These are phyloP conservation scores for Eustalomyia histrio DNA, from an alignment of 2,888 invertebrate genomes.

Conservation along the genomic window DNA sequence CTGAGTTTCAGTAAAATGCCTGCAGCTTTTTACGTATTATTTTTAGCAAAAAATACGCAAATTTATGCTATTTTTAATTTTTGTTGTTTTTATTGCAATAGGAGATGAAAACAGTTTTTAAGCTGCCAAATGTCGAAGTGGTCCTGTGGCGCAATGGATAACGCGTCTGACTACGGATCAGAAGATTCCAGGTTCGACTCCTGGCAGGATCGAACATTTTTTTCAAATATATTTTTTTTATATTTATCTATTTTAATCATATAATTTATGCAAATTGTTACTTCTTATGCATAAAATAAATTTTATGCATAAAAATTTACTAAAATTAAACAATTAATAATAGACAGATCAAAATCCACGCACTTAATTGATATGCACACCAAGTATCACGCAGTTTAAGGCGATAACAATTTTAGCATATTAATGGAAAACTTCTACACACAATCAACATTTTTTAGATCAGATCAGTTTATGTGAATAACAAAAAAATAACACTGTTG, in stretches of 20 bases:
- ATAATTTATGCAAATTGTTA: background rate
- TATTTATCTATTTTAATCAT: background rate
- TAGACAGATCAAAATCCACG: slow-evolving; percentile 6
- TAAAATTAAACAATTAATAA: slow-evolving; percentile 20
- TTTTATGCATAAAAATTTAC: background rate
- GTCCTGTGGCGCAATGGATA: slow-evolving; percentile 81
- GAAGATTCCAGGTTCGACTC: slow-evolving; percentile 81
- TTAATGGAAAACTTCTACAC: slow-evolving; percentile 47
- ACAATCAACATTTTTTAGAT: slow-evolving; percentile 35
- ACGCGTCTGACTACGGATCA: slow-evolving; percentile 81
- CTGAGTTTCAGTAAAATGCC: too few relatives aligned
- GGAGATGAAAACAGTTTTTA: too few relatives aligned
- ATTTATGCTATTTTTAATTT: too few relatives aligned
- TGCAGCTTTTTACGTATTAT: too few relatives aligned
- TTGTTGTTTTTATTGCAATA: too few relatives aligned
- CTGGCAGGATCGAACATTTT: slow-evolving; percentile 78
- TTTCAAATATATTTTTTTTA: slow-evolving; percentile 4
- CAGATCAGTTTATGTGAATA: slow-evolving; percentile 31
- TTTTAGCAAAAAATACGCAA: too few relatives aligned
- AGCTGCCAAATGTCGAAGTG: too few relatives aligned
- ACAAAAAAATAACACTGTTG: slow-evolving; percentile 49
- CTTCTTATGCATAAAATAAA: background rate
- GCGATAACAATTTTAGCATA: slow-evolving; percentile 40
- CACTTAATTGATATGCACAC: slow-evolving; percentile 44
- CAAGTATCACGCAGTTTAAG: slow-evolving; percentile 30